A percentile compares a stretch with the other conserved stretches of the same genome.
These are phyloP conservation scores for Charina bottae DNA, from an alignment of 2,113 vertebrate species.

Conservation along the genomic window DNA sequence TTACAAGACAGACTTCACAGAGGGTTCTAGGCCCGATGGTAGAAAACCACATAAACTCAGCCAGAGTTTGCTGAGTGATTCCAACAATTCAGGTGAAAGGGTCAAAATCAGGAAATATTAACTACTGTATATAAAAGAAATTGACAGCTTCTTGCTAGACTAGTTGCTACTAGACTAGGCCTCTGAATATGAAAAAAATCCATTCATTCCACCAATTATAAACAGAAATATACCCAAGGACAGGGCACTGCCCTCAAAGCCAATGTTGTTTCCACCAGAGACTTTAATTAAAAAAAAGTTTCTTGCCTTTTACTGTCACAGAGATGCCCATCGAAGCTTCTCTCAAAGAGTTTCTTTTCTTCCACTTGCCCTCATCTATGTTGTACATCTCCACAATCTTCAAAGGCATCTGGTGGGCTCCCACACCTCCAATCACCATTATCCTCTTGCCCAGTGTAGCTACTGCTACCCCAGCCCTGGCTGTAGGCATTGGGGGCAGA, in stretches of 20 bases:
- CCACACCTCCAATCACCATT: conserved; percentile 92
- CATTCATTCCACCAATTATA: background rate
- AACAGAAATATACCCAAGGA: background rate
- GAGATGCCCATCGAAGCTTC: conserved; percentile 95
- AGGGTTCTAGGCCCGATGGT: background rate
- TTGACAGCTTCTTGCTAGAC: background rate
- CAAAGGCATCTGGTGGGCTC: conserved; percentile 86
- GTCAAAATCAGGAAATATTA: background rate
- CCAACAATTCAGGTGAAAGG: rapidly evolving
- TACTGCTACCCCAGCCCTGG: conserved; percentile 89
- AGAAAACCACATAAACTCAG: background rate
- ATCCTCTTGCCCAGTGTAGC: conserved; percentile 90
- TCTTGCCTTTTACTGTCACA: conserved; percentile 89
- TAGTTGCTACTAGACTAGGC: background rate
- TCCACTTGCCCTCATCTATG: conserved; percentile 94
- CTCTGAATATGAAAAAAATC: background rate
- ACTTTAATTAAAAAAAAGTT: background rate
- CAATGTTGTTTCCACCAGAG: background rate
- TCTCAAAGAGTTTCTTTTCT: conserved; percentile 86
- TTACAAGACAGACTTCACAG: background rate
- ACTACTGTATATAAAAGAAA: background rate
- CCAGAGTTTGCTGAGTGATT: background rate
- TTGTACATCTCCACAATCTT: conserved; percentile 93
- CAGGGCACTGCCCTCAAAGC: background rate
- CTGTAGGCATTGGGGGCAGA: conserved; percentile 87